phyloP scores from a whole-genome alignment of 2,797 vertebrate species.

The Graptemys geographica region DNA sequence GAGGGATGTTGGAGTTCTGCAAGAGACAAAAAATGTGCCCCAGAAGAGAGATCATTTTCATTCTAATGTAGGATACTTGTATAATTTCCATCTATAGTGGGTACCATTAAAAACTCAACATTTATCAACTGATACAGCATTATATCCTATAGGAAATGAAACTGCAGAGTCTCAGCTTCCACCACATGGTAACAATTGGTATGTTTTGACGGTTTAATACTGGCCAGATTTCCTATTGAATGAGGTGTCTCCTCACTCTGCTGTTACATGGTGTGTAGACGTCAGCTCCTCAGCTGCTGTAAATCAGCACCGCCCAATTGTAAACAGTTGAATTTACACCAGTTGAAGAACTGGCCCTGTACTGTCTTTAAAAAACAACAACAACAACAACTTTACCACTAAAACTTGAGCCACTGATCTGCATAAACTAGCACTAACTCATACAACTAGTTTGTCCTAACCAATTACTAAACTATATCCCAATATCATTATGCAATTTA shows the following conservation, averaged over 20 bases:
- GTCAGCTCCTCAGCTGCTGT: not conserved
- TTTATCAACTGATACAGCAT: conserved; percentile 21
- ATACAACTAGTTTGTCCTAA: not conserved
- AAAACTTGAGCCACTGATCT: not conserved
- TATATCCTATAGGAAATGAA: conserved; percentile 18
- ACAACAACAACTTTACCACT: not conserved
- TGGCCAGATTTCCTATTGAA: not conserved
- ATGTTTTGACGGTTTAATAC: not conserved
- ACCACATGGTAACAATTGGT: not conserved
- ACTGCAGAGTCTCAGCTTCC: not conserved
- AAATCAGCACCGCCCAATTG: not conserved
- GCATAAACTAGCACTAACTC: not conserved
- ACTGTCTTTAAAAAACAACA: not conserved
- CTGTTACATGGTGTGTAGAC: not conserved
- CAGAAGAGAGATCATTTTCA: conserved; percentile 23
- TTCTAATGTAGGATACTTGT: conserved; percentile 6
- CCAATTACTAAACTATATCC: not conserved
- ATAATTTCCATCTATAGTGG: conserved; percentile 45
- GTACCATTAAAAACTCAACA: conserved; percentile 4
- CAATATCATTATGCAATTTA: not conserved
- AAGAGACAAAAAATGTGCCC: conserved; percentile 49
- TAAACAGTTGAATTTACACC: not conserved
- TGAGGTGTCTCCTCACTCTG: not conserved
- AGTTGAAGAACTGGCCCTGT: not conserved
- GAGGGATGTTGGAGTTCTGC: conserved; percentile 52